Evolutionary conservation across 2,888 invertebrate genomes (phyloP).

Genomic region (Podabrus alpinus): DNA sequence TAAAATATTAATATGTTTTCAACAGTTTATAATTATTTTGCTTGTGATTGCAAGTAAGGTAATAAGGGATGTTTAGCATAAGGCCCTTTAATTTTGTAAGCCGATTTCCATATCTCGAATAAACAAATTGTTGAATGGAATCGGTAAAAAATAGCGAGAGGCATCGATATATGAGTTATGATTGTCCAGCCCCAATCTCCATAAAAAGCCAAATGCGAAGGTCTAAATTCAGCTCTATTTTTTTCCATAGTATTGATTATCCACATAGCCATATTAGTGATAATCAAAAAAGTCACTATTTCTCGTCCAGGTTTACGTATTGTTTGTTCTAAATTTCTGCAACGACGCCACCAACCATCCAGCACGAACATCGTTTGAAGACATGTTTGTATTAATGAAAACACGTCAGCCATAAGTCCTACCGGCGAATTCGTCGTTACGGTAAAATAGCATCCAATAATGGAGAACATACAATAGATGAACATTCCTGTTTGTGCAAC

Average conservation of each 20-base stretch:
- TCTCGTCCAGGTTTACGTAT: conserved; percentile 82
- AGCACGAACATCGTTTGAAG: conserved; percentile 79
- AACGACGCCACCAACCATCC: conserved; percentile 75
- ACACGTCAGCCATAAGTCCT: conserved; percentile 71
- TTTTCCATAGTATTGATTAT: conserved; percentile 84
- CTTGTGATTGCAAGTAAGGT: conserved; percentile 12
- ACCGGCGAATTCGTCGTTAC: conserved; percentile 53
- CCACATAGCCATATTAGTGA: conserved; percentile 85
- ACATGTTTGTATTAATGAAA: conserved; percentile 78
- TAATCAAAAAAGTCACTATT: conserved; percentile 79
- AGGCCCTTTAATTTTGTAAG: conserved; percentile 73
- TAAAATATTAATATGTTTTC: neutral
- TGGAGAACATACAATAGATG: conserved; percentile 84
- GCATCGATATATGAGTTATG: conserved; percentile 87
- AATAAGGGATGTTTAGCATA: conserved; percentile 23
- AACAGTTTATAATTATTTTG: neutral
- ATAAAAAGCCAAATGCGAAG: conserved; percentile 80
- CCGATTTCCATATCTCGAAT: conserved; percentile 90
- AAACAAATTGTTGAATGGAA: conserved; percentile 92
- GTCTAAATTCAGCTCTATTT: conserved; percentile 80
- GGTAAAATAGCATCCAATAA: conserved; percentile 77
- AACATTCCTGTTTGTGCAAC: conserved; percentile 89
- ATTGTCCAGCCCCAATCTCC: conserved; percentile 91
- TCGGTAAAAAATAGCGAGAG: conserved; percentile 85
- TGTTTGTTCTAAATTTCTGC: conserved; percentile 71